phyloP scores from a whole-genome alignment of 2,888 invertebrate species.

The Steromphala cineraria region DNA sequence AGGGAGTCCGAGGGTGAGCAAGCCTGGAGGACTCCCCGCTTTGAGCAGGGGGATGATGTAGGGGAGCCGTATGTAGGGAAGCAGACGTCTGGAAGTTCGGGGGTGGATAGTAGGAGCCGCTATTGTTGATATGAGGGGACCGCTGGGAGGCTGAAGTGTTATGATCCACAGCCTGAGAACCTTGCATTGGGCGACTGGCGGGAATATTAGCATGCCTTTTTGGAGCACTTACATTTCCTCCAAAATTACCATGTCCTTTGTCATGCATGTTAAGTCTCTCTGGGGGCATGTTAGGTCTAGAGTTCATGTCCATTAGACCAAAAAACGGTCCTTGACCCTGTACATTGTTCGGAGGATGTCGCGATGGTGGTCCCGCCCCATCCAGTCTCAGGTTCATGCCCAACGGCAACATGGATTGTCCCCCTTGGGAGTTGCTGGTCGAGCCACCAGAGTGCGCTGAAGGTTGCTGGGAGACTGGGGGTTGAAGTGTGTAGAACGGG shows the following conservation, averaged over 20 bases:
- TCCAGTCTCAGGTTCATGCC: conserved; percentile 37
- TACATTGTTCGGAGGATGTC: neutral
- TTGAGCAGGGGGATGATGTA: conserved; percentile 54
- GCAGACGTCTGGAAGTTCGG: conserved; percentile 48
- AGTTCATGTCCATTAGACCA: conserved; percentile 24
- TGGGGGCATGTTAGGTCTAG: conserved; percentile 8
- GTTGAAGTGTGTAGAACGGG: conserved; percentile 50
- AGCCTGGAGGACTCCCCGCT: neutral
- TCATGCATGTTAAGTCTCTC: conserved; percentile 10
- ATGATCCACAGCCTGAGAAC: conserved; percentile 56
- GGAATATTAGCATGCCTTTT: conserved; percentile 22
- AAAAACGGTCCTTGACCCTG: conserved; percentile 18
- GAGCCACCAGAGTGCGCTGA: conserved; percentile 7
- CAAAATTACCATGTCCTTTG: neutral
- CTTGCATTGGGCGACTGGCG: conserved; percentile 26
- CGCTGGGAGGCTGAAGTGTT: conserved; percentile 44
- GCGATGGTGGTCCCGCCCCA: conserved; percentile 37
- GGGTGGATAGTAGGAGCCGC: conserved; percentile 32
- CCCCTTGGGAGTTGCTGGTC: conserved; percentile 1
- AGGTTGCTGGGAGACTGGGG: conserved; percentile 29
- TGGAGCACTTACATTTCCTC: conserved; percentile 9
- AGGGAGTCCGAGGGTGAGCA: neutral
- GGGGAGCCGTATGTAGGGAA: conserved; percentile 58
- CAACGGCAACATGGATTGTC: conserved; percentile 26
- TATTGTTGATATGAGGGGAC: conserved; percentile 54